Conservation (phyloP, 2,113 vertebrate genomes). For the Himantopus leucocephalus region DNA sequence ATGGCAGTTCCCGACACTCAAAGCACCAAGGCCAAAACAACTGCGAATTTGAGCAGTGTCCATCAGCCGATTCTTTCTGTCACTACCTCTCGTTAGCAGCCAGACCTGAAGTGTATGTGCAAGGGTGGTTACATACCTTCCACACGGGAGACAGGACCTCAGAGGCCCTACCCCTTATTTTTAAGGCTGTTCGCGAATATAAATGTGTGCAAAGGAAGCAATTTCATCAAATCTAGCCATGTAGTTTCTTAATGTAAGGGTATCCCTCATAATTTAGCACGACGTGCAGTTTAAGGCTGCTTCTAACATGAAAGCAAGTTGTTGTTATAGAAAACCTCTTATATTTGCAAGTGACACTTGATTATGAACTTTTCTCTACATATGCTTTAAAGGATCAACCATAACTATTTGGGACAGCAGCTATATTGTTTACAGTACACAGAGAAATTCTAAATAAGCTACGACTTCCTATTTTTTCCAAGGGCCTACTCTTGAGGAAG, state of each 20-base stretch:
- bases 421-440: neutral
- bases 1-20: neutral
- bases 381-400: neutral
- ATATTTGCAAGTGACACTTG: neutral
- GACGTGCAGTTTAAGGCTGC: neutral
- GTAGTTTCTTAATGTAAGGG: neutral
- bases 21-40: neutral
- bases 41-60: rapidly evolving
- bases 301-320: neutral
- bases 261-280: neutral
- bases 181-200: neutral
- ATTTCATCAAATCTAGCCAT: neutral
- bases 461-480: neutral
- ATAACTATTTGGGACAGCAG: neutral
- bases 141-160: neutral
- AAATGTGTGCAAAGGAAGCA: neutral
- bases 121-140: neutral
- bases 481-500: neutral
- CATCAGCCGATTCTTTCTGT: neutral
- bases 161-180: neutral
- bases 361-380: neutral
- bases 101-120: neutral
- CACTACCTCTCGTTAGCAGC: neutral
- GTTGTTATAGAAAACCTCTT: neutral
- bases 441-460: slow-evolving; percentile 6